Base-by-base conservation (phyloP, 1,140 invertebrate genomes). In the Tigriopus japonicus region DNA sequence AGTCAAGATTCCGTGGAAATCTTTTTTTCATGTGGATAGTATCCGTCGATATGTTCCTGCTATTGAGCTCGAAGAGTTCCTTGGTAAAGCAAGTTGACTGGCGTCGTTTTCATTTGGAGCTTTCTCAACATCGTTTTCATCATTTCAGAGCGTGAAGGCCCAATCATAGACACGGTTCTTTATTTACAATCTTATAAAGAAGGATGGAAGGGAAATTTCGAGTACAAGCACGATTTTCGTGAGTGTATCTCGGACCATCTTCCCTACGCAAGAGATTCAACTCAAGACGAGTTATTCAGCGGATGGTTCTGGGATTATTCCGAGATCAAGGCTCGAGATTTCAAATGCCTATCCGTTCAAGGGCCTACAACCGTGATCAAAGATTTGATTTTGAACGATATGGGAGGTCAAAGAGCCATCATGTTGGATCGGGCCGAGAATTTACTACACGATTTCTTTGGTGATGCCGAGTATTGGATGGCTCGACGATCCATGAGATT, bases 401-500 rank as follows among this genome's bases (percentile, higher is more conserved):
- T 42, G 13, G 28, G 56, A 58, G 61, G 62, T 64, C 73, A 68
- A 63, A 82, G 79, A 63, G 78, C 79, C 40, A 74, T 91, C 23
- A 81, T 91, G 73, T 77, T 97, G 65, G 81, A 87, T 65, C 80
- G 86, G 69, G 88, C 87, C 52, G 92, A 96, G 74, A 84, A 87
- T 41, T 78, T 88, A 12, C 73, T 96, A 17, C 91, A 97, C 71
- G 82, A 91, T 69, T 71, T 72, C 41, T 97, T 87, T 74, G 91
- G 92, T 6, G 59, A 61, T 54, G 59, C 52, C 21, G 72, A 79
- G 42, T 96, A 87, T 71, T 97, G 93, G 92, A 72, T 74, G 63
- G 86, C 84, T 21, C 75, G 93, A 66, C 76, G 88, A 65, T 95
- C 90, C 68, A 93, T 97, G 87, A 77, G 84, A 65, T 97, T 94